Evolutionary conservation across 2,113 vertebrate species (phyloP), one percentile per base, ranked within the genome.

Genomic region (Bufo bufo): DNA sequence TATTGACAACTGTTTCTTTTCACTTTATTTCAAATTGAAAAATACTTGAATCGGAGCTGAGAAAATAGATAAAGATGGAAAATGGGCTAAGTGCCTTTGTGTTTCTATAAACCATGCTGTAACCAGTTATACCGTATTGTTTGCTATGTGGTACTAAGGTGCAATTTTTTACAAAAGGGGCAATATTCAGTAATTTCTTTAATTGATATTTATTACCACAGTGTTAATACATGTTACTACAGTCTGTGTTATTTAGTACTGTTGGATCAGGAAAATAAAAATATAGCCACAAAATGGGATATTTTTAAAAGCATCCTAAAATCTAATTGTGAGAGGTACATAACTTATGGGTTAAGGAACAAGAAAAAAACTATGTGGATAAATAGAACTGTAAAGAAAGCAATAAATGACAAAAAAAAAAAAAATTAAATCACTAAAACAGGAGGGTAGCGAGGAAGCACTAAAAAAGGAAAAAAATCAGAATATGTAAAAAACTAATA

Each of bases 1-100:
- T 88, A 77, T 75, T 82, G 80, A 83, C 69, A 88, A 83, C 65
- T 77, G 79, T 65, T 83, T n/a, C 13, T 77, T 74, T 82, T 75
- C 71, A 74, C 69, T 88, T 33, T 66, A 19, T 9, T 52, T 6
- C 13, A 61, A 61, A 59, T 75, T 54, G 79, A 65, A 88, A 71
- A 61, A 77, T 52, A 77, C 58, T 5, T 56, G 63, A 77, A 88
- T 54, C 77, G 47, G 14, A 65, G n/a, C 80, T 20, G 66, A 65
- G 47, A 82, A 65, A 74, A 82, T 77, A 59, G 74, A 23, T 74
- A 47, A 78, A 78, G 56, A 63, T 61, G 11, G 45, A 75, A 66
- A 80, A 86, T 66, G 52, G 33, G 74, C 52, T 58, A 47, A 47
- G 20, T 54, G 20, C 45, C 43, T 50, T 82, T 50, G 49, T 54